Conservation (phyloP, 2,888 invertebrate genomes). For the Junonia oenone region DNA sequence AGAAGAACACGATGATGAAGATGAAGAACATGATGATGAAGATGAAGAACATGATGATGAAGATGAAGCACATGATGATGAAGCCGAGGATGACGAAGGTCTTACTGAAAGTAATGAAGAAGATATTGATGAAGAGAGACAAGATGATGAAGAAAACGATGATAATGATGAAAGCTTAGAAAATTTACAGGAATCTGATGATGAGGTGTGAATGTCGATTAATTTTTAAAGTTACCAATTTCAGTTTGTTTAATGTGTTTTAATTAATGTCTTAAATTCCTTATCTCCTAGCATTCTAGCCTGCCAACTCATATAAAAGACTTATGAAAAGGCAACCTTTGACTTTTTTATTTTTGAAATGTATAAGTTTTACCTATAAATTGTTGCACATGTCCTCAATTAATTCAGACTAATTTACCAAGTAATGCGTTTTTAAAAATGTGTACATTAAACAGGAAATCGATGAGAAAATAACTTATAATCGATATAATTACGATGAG, state of each 20-base stretch:
- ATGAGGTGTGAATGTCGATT: slow-evolving; percentile 23
- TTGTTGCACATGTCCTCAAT: background rate
- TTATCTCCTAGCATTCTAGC: background rate
- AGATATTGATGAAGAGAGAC: slow-evolving; percentile 34
- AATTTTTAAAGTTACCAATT: background rate
- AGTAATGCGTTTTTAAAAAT: background rate
- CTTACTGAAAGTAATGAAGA: slow-evolving; percentile 37
- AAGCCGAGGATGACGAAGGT: slow-evolving; percentile 36
- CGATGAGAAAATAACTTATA: slow-evolving; percentile 15
- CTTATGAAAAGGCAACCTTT: background rate
- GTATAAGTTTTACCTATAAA: background rate
- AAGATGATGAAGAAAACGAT: slow-evolving; percentile 36
- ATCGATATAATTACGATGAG: slow-evolving; percentile 33
- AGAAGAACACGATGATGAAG: slow-evolving; percentile 38
- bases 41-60: slow-evolving; percentile 40
- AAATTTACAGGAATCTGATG: slow-evolving; percentile 28
- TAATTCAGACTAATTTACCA: background rate
- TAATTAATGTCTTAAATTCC: background rate
- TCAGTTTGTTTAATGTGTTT: background rate
- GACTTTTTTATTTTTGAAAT: background rate
- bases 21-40: slow-evolving; percentile 35
- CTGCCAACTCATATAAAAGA: background rate
- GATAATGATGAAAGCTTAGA: slow-evolving; percentile 37
- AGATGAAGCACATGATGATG: slow-evolving; percentile 33
- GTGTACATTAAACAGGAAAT: slow-evolving; percentile 16